Percentiles rank a stretch among this genome's conserved stretches.
Evolutionary conservation across 2,888 invertebrate species (phyloP).

Genomic region (Alloscopus bannaensis): DNA sequence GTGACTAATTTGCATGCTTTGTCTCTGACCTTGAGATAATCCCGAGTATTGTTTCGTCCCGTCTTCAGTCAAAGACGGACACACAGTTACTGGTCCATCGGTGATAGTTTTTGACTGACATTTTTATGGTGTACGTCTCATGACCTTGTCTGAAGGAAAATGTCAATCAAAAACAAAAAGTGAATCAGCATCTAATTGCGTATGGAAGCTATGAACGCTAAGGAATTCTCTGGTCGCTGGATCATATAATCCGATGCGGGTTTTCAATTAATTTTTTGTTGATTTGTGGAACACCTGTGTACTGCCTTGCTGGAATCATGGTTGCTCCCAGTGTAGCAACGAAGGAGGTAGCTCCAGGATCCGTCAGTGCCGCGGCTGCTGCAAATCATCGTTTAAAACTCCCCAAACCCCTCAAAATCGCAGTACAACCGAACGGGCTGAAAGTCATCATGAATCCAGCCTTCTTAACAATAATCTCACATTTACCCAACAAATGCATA

Average conservation of each 20-base stretch:
- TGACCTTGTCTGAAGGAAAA: neutral
- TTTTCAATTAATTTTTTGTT: neutral
- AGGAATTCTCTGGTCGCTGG: neutral
- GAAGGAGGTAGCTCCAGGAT: slow-evolving; percentile 14
- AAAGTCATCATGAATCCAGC: slow-evolving; percentile 53
- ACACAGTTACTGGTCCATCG: no score
- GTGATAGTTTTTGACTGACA: no score
- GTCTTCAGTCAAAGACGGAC: no score
- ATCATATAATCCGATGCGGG: no score
- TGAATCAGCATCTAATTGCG: neutral
- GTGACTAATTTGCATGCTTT: no score
- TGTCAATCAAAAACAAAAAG: neutral
- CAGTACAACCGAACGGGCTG: neutral
- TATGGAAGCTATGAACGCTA: no score
- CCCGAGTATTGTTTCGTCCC: no score
- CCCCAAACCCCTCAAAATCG: neutral
- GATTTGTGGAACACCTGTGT: neutral
- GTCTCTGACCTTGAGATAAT: no score
- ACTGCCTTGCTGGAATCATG: slow-evolving; percentile 18
- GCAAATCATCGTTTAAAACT: neutral
- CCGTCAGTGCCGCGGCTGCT: neutral
- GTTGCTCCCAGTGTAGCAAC: slow-evolving; percentile 36
- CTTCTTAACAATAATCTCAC: slow-evolving; percentile 36
- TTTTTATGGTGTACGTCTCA: neutral
- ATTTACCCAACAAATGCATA: slow-evolving; percentile 52